Evolutionary conservation across 92 coral and sea anemone species (phyloP).

Genomic region (Porites cylindrica): DNA sequence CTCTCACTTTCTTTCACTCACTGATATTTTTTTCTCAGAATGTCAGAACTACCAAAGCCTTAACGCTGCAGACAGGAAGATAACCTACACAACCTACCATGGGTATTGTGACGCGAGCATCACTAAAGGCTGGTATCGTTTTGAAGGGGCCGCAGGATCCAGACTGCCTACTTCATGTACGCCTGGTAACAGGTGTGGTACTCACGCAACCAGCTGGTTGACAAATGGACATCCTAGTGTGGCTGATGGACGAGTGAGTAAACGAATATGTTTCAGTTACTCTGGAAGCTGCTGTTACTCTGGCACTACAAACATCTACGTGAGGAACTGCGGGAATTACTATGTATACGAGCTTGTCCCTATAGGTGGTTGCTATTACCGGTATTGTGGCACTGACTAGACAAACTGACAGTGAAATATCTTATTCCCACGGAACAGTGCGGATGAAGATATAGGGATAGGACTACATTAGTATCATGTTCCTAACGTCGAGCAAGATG

Average conservation of each 20-base stretch:
- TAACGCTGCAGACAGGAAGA: too few species aligned
- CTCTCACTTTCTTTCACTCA: too few species aligned
- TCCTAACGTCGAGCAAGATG: too few species aligned
- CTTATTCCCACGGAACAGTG: too few species aligned
- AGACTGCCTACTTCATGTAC: neutral
- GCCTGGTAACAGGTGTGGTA: neutral
- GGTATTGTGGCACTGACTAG: constrained; percentile 5
- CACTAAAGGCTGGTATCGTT: constrained; percentile 1
- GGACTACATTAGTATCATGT: too few species aligned
- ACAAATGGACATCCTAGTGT: neutral
- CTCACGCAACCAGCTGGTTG: neutral
- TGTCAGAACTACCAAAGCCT: too few species aligned
- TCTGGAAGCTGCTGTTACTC: neutral
- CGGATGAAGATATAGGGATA: too few species aligned
- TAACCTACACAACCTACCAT: too few species aligned
- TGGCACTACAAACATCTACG: neutral
- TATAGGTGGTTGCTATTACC: neutral
- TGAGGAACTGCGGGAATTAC: neutral
- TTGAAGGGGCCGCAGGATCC: constrained; percentile 3
- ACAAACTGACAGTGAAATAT: too few species aligned
- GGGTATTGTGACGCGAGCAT: too few species aligned
- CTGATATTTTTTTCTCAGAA: too few species aligned
- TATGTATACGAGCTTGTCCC: neutral
- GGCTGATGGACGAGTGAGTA: neutral
- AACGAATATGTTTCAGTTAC: neutral